Evolutionary conservation across 2,888 invertebrate genomes (phyloP).

Genomic region (Caenorhabditis virilis): DNA sequence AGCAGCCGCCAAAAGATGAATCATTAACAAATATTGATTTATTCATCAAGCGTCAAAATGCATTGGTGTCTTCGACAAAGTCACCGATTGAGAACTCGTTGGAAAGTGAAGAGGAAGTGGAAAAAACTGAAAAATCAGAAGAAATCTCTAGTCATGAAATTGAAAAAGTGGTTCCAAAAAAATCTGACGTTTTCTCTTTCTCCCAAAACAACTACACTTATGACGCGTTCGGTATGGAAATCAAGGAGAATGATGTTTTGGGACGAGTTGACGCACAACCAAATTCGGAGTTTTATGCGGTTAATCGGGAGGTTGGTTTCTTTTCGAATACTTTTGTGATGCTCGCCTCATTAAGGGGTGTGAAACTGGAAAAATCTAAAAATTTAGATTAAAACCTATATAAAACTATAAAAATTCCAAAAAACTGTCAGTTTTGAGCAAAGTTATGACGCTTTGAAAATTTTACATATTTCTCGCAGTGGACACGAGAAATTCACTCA

Average conservation of each 20-base stretch:
- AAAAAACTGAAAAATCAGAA: constrained; percentile 4
- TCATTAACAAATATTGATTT: constrained; percentile 11
- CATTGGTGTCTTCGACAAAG: neutral
- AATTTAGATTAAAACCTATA: neutral
- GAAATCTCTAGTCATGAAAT: constrained; percentile 1
- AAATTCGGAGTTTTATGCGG: constrained; percentile 41
- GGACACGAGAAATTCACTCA: too few relatives aligned
- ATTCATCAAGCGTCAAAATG: constrained; percentile 7
- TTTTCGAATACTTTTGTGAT: neutral
- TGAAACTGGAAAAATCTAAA: neutral
- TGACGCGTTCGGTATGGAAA: constrained; percentile 38
- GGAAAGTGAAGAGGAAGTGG: neutral
- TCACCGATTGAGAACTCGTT: neutral
- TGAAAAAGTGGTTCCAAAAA: neutral
- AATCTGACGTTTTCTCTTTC: constrained; percentile 28
- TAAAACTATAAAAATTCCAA: neutral
- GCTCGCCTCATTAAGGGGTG: neutral
- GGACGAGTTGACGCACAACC: constrained; percentile 45
- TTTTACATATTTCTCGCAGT: too few relatives aligned
- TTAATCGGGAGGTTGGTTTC: constrained; percentile 36
- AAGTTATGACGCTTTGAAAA: too few relatives aligned
- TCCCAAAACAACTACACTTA: constrained; percentile 30
- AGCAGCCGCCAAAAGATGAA: too few relatives aligned
- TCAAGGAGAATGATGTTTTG: constrained; percentile 32
- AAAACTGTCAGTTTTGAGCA: too few relatives aligned